phyloP scores from a whole-genome alignment of 2,888 invertebrate species.

The Brenthis daphne region DNA sequence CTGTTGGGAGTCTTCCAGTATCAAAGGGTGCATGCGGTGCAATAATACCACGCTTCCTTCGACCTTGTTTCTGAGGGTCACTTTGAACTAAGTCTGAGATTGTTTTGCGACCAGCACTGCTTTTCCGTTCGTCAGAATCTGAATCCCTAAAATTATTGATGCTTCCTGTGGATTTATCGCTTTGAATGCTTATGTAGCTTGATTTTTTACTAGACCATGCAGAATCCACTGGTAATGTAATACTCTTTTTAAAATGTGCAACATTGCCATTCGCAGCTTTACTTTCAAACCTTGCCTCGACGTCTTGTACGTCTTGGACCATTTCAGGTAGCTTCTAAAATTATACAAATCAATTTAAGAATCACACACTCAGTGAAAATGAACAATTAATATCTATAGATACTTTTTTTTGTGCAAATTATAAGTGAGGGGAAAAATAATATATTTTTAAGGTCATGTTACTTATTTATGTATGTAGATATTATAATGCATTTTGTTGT shows the following conservation, averaged over 20 bases:
- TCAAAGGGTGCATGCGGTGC: constrained; percentile 75
- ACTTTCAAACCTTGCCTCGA: constrained; percentile 40
- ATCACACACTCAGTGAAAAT: too few species aligned
- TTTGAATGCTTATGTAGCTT: constrained; percentile 61
- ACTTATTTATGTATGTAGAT: too few species aligned
- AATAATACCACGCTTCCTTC: constrained; percentile 78
- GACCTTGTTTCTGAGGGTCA: constrained; percentile 52
- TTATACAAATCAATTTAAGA: neutral
- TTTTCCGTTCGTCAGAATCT: constrained; percentile 56
- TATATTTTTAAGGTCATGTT: too few species aligned
- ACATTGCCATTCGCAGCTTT: constrained; percentile 49
- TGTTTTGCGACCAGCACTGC: constrained; percentile 63
- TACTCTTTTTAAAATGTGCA: constrained; percentile 42
- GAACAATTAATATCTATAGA: too few species aligned
- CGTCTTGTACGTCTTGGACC: constrained; percentile 32
- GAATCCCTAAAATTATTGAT: constrained; percentile 54
- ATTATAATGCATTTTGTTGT: too few species aligned
- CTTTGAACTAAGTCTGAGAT: constrained; percentile 64
- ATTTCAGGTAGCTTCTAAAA: constrained; percentile 59
- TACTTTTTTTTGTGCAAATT: too few species aligned
- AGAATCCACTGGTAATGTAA: constrained; percentile 47
- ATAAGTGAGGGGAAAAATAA: too few species aligned
- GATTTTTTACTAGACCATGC: constrained; percentile 54
- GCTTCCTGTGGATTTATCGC: constrained; percentile 51
- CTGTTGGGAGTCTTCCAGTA: constrained; percentile 60